These are phyloP conservation scores for Timandra comae DNA, from an alignment of 2,888 invertebrate species.

Conservation along the genomic window DNA sequence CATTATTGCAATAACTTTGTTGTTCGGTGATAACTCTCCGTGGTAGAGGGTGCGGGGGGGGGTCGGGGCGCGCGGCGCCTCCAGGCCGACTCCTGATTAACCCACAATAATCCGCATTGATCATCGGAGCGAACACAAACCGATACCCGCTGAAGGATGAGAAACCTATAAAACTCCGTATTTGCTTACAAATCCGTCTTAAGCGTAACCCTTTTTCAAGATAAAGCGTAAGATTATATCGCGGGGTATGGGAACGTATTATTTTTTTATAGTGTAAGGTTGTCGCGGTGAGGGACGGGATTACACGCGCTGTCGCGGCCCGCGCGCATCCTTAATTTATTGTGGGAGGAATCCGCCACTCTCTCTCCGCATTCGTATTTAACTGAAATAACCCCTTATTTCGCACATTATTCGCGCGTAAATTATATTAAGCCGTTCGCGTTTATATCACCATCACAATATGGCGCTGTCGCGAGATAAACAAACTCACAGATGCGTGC, in stretches of 20 bases:
- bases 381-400: neutral
- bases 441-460: too few relatives aligned
- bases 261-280: slow-evolving; percentile 16
- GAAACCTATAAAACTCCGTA: slow-evolving; percentile 17
- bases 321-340: slow-evolving; percentile 7
- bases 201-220: slow-evolving; percentile 16
- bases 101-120: neutral
- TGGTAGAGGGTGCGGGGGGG: too few relatives aligned
- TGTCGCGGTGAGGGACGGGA: slow-evolving; percentile 8
- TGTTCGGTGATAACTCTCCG: too few relatives aligned
- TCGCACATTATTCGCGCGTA: too few relatives aligned
- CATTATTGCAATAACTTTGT: too few relatives aligned
- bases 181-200: slow-evolving; percentile 20
- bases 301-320: slow-evolving; percentile 2
- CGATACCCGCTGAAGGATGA: slow-evolving; percentile 11
- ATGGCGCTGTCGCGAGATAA: too few relatives aligned
- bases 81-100: neutral
- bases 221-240: slow-evolving; percentile 17
- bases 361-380: neutral
- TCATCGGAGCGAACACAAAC: slow-evolving; percentile 8
- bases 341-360: slow-evolving; percentile 5
- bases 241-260: slow-evolving; percentile 11
- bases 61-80: neutral
- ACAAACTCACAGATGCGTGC: neutral
- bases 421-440: too few relatives aligned